These are phyloP conservation scores for Lasiurus borealis DNA, from an alignment of 2,113 vertebrate species.

Conservation along the genomic window DNA sequence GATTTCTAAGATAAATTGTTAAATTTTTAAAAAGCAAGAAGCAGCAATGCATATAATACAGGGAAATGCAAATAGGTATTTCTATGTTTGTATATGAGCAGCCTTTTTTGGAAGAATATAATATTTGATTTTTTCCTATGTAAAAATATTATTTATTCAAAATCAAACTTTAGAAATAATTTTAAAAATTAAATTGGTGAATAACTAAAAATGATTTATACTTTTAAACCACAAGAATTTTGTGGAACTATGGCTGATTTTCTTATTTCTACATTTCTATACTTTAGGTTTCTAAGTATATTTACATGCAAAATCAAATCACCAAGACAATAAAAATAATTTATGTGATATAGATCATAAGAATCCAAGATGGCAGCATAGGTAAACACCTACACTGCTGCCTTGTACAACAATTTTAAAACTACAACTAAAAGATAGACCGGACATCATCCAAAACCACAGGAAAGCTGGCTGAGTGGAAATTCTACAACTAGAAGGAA, in stretches of 20 bases:
- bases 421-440: no score
- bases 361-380: no score
- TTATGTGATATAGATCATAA: neutral
- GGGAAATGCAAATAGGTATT: neutral
- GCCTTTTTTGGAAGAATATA: neutral
- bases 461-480: no score
- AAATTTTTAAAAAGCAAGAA: neutral
- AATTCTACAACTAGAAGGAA: no score
- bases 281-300: conserved; percentile 30
- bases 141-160: conserved; percentile 42
- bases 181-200: neutral
- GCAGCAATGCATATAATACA: neutral
- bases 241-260: neutral
- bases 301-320: neutral
- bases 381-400: no score
- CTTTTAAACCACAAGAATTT: conserved; percentile 27
- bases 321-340: neutral
- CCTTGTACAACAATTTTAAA: no score
- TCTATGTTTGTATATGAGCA: neutral
- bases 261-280: neutral
- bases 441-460: no score
- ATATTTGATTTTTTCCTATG: neutral
- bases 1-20: conserved; percentile 14
- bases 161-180: conserved; percentile 37
- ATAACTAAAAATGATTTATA: neutral